phyloP scores from a whole-genome alignment of 2,888 invertebrate species.

The Megaustenia siamemsis region DNA sequence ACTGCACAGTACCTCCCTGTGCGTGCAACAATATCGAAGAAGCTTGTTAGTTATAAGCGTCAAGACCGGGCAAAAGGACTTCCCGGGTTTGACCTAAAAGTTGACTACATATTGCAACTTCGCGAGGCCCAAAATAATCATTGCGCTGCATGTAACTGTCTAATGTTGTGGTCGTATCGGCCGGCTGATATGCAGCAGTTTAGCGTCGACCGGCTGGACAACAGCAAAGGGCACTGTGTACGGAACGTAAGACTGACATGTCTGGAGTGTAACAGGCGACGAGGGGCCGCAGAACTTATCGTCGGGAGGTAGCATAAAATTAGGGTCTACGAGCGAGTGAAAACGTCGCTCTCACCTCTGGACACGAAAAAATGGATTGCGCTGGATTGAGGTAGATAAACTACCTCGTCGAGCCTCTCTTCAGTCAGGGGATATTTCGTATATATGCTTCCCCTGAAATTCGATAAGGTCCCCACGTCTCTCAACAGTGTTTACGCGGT shows the following conservation, averaged over 20 bases:
- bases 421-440: too few relatives aligned
- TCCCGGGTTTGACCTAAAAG: neutral
- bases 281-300: constrained; percentile 1
- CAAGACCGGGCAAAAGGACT: constrained; percentile 14
- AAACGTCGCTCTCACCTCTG: too few relatives aligned
- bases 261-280: constrained; percentile 18
- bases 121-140: neutral
- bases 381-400: too few relatives aligned
- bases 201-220: constrained; percentile 31
- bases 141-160: neutral
- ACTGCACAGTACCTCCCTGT: neutral
- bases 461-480: too few relatives aligned
- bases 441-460: too few relatives aligned
- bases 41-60: neutral
- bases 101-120: constrained; percentile 14
- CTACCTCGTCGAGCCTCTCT: too few relatives aligned
- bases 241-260: neutral
- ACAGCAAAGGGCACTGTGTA: neutral
- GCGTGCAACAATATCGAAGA: constrained; percentile 1
- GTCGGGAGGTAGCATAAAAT: too few relatives aligned
- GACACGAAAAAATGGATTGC: too few relatives aligned
- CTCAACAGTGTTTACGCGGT: too few relatives aligned
- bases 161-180: neutral
- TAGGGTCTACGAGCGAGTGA: too few relatives aligned
- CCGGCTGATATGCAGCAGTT: neutral